Percentiles rank a stretch among this genome's conserved stretches.
These are phyloP conservation scores for Lithophane ornitopus DNA, from an alignment of 2,888 invertebrate species.

Conservation along the genomic window DNA sequence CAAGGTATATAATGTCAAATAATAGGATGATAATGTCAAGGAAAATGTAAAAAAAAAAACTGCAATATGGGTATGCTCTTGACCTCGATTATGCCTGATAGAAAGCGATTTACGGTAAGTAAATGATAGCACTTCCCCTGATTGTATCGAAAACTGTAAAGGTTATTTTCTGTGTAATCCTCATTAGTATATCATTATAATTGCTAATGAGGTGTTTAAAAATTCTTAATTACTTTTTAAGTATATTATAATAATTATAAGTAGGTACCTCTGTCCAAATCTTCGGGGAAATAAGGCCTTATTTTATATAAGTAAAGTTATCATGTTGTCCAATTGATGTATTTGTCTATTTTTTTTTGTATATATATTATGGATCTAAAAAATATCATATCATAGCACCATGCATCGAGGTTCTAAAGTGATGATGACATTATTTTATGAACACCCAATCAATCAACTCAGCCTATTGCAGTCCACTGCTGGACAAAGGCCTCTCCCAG, in stretches of 20 bases:
- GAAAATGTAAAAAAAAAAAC: no score
- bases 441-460: no score
- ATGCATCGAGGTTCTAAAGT: neutral
- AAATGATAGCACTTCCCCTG: neutral
- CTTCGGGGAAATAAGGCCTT: no score
- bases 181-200: constrained; percentile 9
- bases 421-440: neutral
- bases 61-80: no score
- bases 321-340: neutral
- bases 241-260: no score
- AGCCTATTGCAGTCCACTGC: no score
- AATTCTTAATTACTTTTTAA: neutral
- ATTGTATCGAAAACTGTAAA: neutral
- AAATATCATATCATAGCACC: no score
- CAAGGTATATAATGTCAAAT: no score
- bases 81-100: no score
- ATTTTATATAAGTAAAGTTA: neutral
- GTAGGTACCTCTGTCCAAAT: no score
- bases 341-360: neutral
- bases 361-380: neutral
- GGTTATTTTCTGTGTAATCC: neutral
- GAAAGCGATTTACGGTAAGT: neutral
- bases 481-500: no score
- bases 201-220: neutral
- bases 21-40: no score